Conservation (phyloP, 37 sponge, comb jelly and placozoan species). For the Spongilla lacustris region DNA sequence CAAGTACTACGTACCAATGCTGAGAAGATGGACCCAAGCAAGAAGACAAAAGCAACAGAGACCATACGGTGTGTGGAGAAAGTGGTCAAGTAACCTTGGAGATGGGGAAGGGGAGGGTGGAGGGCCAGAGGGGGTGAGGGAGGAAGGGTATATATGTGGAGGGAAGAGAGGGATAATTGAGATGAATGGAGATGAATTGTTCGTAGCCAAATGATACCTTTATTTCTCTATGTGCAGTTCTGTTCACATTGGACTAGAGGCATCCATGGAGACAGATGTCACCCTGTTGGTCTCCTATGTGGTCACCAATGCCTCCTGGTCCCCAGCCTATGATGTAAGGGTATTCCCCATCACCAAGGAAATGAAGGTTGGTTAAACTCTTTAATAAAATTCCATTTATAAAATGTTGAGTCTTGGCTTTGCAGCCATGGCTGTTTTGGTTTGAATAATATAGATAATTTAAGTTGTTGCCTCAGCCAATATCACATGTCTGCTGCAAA, state of each 20-base stretch:
- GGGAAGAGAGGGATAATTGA: too few relatives aligned
- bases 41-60: slow-evolving; percentile 8
- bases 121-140: neutral
- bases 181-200: too few relatives aligned
- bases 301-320: slow-evolving; percentile 77
- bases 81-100: too few relatives aligned
- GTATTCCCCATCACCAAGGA: slow-evolving; percentile 62
- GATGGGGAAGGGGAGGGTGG: too few relatives aligned
- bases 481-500: slow-evolving; percentile 56
- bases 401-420: too few relatives aligned
- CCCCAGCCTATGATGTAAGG: slow-evolving; percentile 77
- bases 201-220: neutral
- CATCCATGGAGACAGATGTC: slow-evolving; percentile 42
- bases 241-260: slow-evolving; percentile 57
- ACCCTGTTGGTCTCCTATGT: slow-evolving; percentile 71
- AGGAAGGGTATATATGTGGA: too few relatives aligned
- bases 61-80: slow-evolving; percentile 18
- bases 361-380: slow-evolving; percentile 51
- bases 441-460: too few relatives aligned
- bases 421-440: too few relatives aligned
- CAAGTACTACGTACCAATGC: slow-evolving; percentile 30
- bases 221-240: slow-evolving; percentile 20
- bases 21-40: slow-evolving; percentile 43
- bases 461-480: slow-evolving; percentile 5
- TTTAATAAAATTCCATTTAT: too few relatives aligned